These are phyloP conservation scores for Ophion ellenae DNA, from an alignment of 2,888 invertebrate genomes.

Conservation along the genomic window DNA sequence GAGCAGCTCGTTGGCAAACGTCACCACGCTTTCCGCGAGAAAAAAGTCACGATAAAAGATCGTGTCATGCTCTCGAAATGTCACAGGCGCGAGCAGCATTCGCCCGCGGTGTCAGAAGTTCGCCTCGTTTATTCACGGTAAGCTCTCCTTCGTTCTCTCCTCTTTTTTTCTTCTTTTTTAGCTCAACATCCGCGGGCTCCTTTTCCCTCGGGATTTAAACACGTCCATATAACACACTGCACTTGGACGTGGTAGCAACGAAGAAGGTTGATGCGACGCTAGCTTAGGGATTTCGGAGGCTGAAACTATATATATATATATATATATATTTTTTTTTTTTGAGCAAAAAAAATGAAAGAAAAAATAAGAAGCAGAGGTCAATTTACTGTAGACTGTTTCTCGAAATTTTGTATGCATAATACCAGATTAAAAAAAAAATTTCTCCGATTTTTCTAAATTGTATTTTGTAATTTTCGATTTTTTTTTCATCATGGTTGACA, in stretches of 20 bases:
- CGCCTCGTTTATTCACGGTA: conserved; percentile 16
- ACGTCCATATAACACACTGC: neutral
- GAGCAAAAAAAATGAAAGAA: no score
- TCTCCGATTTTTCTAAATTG: no score
- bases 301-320: conserved; percentile 8
- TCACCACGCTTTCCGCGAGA: conserved; percentile 18
- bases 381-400: no score
- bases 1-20: conserved; percentile 34
- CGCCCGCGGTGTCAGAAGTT: neutral
- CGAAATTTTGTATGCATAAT: no score
- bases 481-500: no score
- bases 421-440: no score
- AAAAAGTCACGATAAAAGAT: conserved; percentile 39
- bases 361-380: no score
- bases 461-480: no score
- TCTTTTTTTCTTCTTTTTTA: conserved; percentile 8
- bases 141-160: conserved; percentile 21
- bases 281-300: conserved; percentile 31
- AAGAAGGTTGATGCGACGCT: neutral
- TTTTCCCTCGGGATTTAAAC: conserved; percentile 12
- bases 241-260: neutral
- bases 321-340: no score
- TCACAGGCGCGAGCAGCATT: conserved; percentile 48
- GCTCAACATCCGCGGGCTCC: neutral
- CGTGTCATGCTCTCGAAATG: conserved; percentile 55